Base-by-base conservation (phyloP, 1,140 invertebrate genomes). In the Coenobita brevimanus region DNA sequence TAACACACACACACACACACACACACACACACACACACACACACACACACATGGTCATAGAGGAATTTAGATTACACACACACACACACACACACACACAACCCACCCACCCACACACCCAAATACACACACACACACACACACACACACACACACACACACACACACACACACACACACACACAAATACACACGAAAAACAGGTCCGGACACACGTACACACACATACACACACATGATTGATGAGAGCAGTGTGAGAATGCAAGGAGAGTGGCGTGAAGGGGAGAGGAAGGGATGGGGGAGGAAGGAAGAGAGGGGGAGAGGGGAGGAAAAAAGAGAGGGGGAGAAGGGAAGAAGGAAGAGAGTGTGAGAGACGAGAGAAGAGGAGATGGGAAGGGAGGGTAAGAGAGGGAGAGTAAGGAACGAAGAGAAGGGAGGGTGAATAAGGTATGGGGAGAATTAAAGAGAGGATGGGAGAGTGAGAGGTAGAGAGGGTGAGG, bases 101-200 rank as follows among this genome's bases (percentile, higher is more conserved):
- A n/a, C n/a, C n/a, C n/a, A n/a, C n/a, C n/a, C n/a, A n/a, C n/a
- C n/a, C n/a, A n/a, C n/a, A n/a, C n/a, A n/a, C 27, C 3, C 67
- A 33, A 24, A 8, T 36, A 8, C 67, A 71, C 4, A 71, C 8
- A 71, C 67, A 71, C 67, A 71, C 67, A 8, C 27, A 71, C 67
- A 71, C 67, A 71, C 67, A 71, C 67, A 71, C 27, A 71, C 67
- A 71, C 8, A 71, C 27, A 71, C 38, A 33, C 27, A 8, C 67
- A 67, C 67, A 8, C 67, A 8, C 67, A 8, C 67, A 71, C 67
- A 71, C 67, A 71, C 67, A 71, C 69, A 71, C 69, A 71, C 69
- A 73, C 69, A 73, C 69, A 73, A 8, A 73, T 21, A 73, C 27
- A 73, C 27, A 73, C n/a, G n/a, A n/a, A n/a, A n/a, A n/a, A n/a